These are phyloP conservation scores for Rugalucina vietnamica DNA, from an alignment of 2,888 invertebrate species.

Conservation along the genomic window DNA sequence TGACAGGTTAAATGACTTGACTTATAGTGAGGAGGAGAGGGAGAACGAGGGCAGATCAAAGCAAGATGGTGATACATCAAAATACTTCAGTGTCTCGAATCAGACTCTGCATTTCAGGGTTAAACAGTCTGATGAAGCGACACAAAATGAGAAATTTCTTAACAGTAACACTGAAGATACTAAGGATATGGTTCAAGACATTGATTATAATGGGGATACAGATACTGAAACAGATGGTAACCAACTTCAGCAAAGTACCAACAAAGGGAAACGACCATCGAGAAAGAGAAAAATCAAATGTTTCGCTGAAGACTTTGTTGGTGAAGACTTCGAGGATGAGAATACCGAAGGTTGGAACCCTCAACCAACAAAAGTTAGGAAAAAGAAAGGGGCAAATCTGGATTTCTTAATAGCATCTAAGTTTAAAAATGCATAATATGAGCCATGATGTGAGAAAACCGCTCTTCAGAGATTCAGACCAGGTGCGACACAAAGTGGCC, in stretches of 20 bases:
- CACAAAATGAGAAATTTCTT: too few species aligned
- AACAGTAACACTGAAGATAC: constrained; percentile 30
- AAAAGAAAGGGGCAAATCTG: constrained; percentile 60
- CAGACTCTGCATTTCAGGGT: too few species aligned
- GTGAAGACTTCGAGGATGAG: constrained; percentile 20
- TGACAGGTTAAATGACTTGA: constrained; percentile 31
- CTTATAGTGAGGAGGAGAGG: constrained; percentile 59
- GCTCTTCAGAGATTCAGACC: too few species aligned
- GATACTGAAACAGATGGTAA: background rate
- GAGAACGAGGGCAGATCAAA: constrained; percentile 54
- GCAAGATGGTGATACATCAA: constrained; percentile 13
- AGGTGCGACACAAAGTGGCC: too few species aligned
- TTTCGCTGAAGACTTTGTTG: constrained; percentile 16
- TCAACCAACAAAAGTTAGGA: constrained; percentile 25
- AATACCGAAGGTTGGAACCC: constrained; percentile 8
- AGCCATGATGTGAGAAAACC: too few species aligned
- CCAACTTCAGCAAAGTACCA: background rate
- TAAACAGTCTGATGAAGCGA: too few species aligned
- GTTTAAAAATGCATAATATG: constrained; percentile 56
- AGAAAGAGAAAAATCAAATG: constrained; percentile 47
- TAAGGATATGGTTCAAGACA: constrained; percentile 32
- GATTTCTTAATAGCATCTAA: constrained; percentile 68
- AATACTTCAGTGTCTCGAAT: too few species aligned
- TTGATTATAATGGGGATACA: constrained; percentile 13
- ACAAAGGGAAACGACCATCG: constrained; percentile 16